Evolutionary conservation across 2,888 invertebrate genomes (phyloP).

Genomic region (Tipula confusa): DNA sequence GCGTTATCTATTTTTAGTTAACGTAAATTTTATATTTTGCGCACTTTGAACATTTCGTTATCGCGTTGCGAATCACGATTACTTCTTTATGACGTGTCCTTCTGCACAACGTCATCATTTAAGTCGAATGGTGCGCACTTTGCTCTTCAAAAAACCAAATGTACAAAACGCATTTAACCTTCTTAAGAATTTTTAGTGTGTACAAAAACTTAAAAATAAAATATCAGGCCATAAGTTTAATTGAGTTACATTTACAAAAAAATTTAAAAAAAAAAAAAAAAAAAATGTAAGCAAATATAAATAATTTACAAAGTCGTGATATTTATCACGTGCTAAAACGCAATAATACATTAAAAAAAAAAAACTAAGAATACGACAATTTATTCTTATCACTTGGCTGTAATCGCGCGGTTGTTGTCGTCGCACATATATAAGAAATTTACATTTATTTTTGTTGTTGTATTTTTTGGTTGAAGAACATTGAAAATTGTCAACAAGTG

Average conservation of each 20-base stretch:
- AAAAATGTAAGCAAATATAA: not conserved
- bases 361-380: not conserved
- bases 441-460: not conserved
- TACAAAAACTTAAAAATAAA: not conserved
- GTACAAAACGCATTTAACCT: not conserved
- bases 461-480: conserved; percentile 8
- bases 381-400: conserved; percentile 1
- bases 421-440: not conserved
- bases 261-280: too few species aligned
- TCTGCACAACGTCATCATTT: not conserved
- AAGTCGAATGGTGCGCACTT: not conserved
- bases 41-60: not conserved
- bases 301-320: not conserved
- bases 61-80: not conserved
- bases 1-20: not conserved
- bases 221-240: conserved; percentile 20
- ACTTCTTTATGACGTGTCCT: not conserved
- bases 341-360: not conserved
- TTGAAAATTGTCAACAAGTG: conserved; percentile 25
- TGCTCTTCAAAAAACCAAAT: not conserved
- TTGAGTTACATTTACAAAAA: not conserved
- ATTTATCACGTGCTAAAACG: conserved; percentile 25
- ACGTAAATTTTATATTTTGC: not conserved
- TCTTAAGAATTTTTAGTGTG: not conserved
- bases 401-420: not conserved